Evolutionary conservation across 64 coral and sea anemone genomes (phyloP), one percentile per base, ranked within the genome.

Genomic region (Montipora foliosa): DNA sequence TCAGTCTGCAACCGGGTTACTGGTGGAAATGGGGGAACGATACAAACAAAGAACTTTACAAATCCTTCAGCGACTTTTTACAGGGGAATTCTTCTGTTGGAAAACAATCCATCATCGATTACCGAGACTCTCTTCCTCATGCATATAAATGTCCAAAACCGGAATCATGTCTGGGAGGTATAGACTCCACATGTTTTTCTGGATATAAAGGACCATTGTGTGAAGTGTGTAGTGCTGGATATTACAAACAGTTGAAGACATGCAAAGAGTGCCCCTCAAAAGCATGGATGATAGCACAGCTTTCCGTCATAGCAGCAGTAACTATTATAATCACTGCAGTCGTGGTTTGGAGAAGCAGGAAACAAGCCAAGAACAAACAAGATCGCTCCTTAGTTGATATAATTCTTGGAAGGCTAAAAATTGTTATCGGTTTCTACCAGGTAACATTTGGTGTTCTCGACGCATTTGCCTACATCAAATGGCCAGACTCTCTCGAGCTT

Each of bases 361-460:
- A 70, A 50, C 21, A 77, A 57, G 29, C 1, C 58, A 25, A 89
- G 10, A 6, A 49, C 24, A 12, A 49, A 25, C 16, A 89, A 89
- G 48, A 48, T 51, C 45, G 76, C 70, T 1, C 20, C 8, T 22
- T 74, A n/a, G n/a, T 22, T 24, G 87, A 89, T 17, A 75, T 69
- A 10, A 75, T 89, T 22, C 64, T 89, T 44, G 74, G 68, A 48
- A 77, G 46, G 44, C 69, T 89, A 11, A 89, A 89, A 49, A 89
- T 89, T 44, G 87, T 89, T 5, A 89, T 89, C 44, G 87, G 87
- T 49, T 89, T 89, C 53, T 75, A 76, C 50, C 87, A 89, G 44
- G 87, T 89, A 17, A 77, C 72, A 3, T 72, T 51, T 37, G 87
- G 87, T 0, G 22, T 59, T n/a, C 73, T 89, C 21, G 70, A 89